A percentile compares a stretch with the other conserved stretches of the same genome.
phyloP scores from a whole-genome alignment of 2,888 invertebrate genomes.

The Leptopilina syphax region DNA sequence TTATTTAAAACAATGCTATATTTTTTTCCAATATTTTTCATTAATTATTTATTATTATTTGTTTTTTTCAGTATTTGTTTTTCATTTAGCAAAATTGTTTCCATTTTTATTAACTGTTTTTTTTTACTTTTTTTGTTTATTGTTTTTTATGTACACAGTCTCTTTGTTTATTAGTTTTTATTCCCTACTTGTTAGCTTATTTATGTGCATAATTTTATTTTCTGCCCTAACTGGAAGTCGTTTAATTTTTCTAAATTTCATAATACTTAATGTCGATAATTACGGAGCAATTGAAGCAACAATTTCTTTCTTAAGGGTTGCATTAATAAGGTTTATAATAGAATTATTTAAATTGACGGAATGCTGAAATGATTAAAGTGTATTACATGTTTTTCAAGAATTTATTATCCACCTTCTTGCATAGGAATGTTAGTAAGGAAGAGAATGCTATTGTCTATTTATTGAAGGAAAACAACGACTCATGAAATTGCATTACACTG shows the following conservation, averaged over 20 bases:
- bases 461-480: conserved; percentile 23
- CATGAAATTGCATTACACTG: conserved; percentile 33
- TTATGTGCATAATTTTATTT: too few species aligned
- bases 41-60: too few species aligned
- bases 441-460: conserved; percentile 3
- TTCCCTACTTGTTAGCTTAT: neutral
- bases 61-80: too few species aligned
- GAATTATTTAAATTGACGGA: neutral
- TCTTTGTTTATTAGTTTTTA: too few species aligned
- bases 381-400: conserved; percentile 8
- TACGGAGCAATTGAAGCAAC: neutral
- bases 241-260: neutral
- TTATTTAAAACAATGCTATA: too few species aligned
- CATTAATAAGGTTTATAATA: conserved; percentile 5
- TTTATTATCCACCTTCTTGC: neutral
- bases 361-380: neutral
- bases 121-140: too few species aligned
- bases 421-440: conserved; percentile 13
- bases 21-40: too few species aligned
- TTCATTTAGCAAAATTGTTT: too few species aligned
- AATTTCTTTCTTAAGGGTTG: neutral
- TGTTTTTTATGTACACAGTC: too few species aligned
- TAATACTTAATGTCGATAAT: neutral
- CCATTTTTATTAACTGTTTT: too few species aligned
- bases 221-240: too few species aligned